These are phyloP conservation scores for Buphagus erythrorhynchus DNA, from an alignment of 2,797 vertebrate species.

Conservation along the genomic window DNA sequence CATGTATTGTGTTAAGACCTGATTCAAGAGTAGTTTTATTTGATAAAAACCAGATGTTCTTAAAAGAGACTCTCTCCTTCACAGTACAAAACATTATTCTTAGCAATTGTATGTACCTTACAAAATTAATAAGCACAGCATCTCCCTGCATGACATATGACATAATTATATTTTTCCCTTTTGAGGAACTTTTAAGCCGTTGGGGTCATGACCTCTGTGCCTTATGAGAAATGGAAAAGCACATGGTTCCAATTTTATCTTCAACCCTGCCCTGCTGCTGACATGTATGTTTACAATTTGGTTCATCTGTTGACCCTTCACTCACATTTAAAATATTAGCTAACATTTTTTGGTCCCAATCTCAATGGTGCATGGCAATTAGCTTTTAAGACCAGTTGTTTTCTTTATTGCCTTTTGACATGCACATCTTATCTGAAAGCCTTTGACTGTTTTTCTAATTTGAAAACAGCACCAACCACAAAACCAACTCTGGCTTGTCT, in stretches of 20 bases:
- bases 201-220: constrained; percentile 55
- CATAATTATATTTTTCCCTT: constrained; percentile 68
- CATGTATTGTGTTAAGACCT: constrained; percentile 72
- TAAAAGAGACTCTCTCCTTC: constrained; percentile 61
- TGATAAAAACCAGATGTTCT: constrained; percentile 77
- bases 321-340: constrained; percentile 72
- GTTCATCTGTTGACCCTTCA: constrained; percentile 73
- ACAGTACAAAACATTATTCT: constrained; percentile 72
- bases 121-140: constrained; percentile 73
- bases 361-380: constrained; percentile 30
- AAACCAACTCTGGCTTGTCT: not conserved
- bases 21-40: constrained; percentile 70
- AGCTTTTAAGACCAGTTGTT: constrained; percentile 65
- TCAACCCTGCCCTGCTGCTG: constrained; percentile 69
- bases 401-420: constrained; percentile 45
- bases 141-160: constrained; percentile 64
- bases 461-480: constrained; percentile 6
- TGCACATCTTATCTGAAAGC: not conserved
- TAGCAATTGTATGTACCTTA: constrained; percentile 70
- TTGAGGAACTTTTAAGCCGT: constrained; percentile 61
- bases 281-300: constrained; percentile 73
- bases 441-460: constrained; percentile 30
- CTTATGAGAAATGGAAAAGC: constrained; percentile 69
- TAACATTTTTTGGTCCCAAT: constrained; percentile 64
- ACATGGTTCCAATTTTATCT: constrained; percentile 76